A percentile compares a stretch with the other conserved stretches of the same genome.
Conservation (phyloP, 2,888 invertebrate species). For the Amiota communis region DNA sequence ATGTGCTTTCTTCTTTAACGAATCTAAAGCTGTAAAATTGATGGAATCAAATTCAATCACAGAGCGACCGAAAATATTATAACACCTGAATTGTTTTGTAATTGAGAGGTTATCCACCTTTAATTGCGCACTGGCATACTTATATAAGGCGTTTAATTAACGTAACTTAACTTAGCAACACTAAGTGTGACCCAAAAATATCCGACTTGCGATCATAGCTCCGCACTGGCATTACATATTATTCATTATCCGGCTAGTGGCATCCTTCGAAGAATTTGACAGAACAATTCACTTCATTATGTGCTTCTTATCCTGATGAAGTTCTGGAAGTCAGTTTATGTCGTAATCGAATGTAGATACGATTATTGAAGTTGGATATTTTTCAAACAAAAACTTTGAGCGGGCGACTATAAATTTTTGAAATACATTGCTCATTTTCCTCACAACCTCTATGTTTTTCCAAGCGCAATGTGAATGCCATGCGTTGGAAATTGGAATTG, state of each 20-base stretch:
- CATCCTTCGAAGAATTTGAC: too few relatives aligned
- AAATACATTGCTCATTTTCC: neutral
- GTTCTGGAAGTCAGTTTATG: too few relatives aligned
- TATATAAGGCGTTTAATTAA: constrained; percentile 48
- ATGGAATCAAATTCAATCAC: neutral
- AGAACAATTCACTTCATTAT: too few relatives aligned
- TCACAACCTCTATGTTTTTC: neutral
- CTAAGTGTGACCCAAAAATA: neutral
- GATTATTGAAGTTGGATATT: too few relatives aligned
- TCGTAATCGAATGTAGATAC: too few relatives aligned
- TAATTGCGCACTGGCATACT: constrained; percentile 61
- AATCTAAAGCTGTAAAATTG: constrained; percentile 10
- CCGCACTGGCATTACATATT: constrained; percentile 14
- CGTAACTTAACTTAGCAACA: too few relatives aligned
- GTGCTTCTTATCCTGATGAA: too few relatives aligned
- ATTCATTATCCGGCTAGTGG: neutral
- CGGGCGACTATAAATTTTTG: neutral
- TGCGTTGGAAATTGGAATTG: constrained; percentile 22
- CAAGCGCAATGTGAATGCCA: constrained; percentile 10
- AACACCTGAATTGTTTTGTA: constrained; percentile 6
- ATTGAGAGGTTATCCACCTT: constrained; percentile 63
- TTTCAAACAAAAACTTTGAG: neutral
- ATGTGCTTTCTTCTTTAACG: constrained; percentile 10
- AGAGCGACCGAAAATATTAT: neutral
- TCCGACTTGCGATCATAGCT: constrained; percentile 39